These are phyloP conservation scores for Galeopterus variegatus DNA, from an alignment of 2,113 vertebrate genomes.

Conservation along the genomic window DNA sequence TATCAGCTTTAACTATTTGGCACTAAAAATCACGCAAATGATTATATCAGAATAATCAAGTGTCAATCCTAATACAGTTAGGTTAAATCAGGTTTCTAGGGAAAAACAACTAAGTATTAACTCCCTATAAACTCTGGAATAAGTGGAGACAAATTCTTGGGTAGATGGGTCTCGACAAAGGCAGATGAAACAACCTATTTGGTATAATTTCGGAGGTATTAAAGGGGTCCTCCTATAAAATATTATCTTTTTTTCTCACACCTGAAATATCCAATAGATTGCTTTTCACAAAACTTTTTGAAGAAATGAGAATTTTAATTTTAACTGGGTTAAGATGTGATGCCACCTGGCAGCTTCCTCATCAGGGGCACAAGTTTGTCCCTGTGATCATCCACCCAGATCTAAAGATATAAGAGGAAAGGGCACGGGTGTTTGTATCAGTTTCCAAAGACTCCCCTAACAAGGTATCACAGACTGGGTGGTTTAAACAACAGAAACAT, in stretches of 20 bases:
- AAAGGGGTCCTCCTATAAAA: background rate
- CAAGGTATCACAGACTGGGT: background rate
- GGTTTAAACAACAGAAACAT: background rate
- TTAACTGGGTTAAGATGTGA: conserved; percentile 24
- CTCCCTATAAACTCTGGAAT: background rate
- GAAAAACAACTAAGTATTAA: background rate
- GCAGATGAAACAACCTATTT: background rate
- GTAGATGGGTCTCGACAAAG: conserved; percentile 18
- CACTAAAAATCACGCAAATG: conserved; percentile 63
- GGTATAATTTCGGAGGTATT: conserved; percentile 1
- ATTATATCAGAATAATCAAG: background rate
- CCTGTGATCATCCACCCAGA: background rate
- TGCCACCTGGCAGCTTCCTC: background rate
- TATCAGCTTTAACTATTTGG: conserved; percentile 49
- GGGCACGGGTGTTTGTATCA: fast-evolving
- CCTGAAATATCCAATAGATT: background rate
- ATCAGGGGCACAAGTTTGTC: background rate
- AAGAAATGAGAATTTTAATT: conserved; percentile 61
- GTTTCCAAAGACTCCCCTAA: background rate
- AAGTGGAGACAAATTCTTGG: background rate
- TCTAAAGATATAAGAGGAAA: background rate
- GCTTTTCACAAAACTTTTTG: conserved; percentile 27
- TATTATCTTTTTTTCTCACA: background rate
- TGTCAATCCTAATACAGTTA: conserved; percentile 32
- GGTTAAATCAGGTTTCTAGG: conserved; percentile 34